These are phyloP conservation scores for Leptopilina clavipes DNA, from an alignment of 1,140 invertebrate genomes.

Conservation along the genomic window DNA sequence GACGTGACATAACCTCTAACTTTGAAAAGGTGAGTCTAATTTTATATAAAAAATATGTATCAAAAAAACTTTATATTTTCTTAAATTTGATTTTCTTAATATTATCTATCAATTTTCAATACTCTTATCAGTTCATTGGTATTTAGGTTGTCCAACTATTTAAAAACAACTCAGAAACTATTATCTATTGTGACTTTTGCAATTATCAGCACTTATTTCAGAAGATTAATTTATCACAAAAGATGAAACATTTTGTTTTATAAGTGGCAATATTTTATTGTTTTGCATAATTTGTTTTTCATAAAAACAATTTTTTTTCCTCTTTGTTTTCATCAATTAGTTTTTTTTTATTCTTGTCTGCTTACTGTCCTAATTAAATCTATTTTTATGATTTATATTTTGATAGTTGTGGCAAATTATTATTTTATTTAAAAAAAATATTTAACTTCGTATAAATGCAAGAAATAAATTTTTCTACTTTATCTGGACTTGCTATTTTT, in stretches of 20 bases:
- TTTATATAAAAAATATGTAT: neutral
- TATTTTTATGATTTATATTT: too few relatives aligned
- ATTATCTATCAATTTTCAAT: neutral
- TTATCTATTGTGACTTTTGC: neutral
- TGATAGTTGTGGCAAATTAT: too few relatives aligned
- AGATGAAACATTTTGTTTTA: neutral
- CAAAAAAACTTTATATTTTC: neutral
- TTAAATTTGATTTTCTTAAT: neutral
- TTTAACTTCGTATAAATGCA: too few relatives aligned
- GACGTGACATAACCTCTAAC: slow-evolving; percentile 50
- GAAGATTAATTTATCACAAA: neutral
- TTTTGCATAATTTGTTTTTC: neutral
- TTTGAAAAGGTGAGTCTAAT: slow-evolving; percentile 44
- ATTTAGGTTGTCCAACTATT: neutral
- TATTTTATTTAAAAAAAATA: too few relatives aligned
- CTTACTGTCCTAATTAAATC: too few relatives aligned
- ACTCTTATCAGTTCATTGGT: neutral
- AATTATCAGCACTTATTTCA: slow-evolving; percentile 6
- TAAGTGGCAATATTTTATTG: neutral
- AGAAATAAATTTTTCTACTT: too few relatives aligned
- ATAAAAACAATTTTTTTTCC: neutral
- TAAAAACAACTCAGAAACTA: neutral
- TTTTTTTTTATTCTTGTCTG: neutral
- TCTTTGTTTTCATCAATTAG: neutral
- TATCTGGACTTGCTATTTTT: too few relatives aligned